A percentile compares a stretch with the other conserved stretches of the same genome.
Conservation (phyloP, 2,113 vertebrate species). For the Paratilapia polleni region DNA sequence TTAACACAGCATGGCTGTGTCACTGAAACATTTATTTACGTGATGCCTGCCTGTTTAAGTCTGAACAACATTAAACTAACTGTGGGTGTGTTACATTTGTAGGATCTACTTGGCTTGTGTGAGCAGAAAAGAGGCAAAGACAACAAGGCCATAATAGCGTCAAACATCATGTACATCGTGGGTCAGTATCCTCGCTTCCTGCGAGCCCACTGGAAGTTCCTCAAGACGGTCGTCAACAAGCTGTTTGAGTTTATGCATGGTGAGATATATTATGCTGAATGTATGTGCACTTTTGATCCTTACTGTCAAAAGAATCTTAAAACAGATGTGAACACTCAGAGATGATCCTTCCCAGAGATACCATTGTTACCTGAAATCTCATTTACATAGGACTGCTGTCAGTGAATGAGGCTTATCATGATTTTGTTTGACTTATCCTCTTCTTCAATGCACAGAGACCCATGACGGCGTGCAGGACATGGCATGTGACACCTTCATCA, state of each 20-base stretch:
- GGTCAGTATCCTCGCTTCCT: conserved; percentile 98
- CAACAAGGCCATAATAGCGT: conserved; percentile 99
- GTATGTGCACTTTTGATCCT: neutral
- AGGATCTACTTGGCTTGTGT: conserved; percentile 97
- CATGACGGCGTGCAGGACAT: conserved; percentile 99
- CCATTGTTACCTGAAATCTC: neutral
- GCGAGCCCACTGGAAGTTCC: conserved; percentile 98
- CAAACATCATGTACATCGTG: conserved; percentile 99
- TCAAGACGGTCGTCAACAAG: conserved; percentile 99
- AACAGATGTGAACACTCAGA: neutral
- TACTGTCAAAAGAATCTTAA: neutral
- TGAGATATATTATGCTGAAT: conserved; percentile 71
- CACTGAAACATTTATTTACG: neutral
- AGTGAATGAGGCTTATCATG: neutral
- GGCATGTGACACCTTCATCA: conserved; percentile 99
- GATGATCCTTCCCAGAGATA: too few relatives aligned
- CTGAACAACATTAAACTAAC: neutral
- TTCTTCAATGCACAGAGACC: conserved; percentile 83
- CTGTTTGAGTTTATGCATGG: conserved; percentile 99
- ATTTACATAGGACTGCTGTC: neutral
- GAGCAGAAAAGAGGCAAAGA: conserved; percentile 99
- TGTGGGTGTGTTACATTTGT: neutral
- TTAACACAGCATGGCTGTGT: neutral
- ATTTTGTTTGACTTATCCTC: neutral
- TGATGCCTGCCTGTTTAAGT: neutral